Evolutionary conservation across 2,113 vertebrate genomes (phyloP), one percentile per base, ranked within the genome.

Genomic region (Otus sunia): DNA sequence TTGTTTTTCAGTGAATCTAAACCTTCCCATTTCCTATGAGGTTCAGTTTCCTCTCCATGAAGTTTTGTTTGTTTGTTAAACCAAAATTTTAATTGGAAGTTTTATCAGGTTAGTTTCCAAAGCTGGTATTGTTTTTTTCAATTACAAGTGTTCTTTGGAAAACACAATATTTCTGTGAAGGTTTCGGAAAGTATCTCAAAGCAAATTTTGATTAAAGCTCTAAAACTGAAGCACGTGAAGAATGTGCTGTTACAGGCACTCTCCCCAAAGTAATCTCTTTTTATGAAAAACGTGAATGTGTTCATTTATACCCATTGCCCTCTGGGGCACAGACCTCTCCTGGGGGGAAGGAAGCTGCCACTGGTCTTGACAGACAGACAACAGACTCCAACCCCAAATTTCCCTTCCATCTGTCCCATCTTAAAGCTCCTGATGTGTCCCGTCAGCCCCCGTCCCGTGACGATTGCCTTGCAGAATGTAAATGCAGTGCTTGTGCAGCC

Each of bases 161-260:
- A 94, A 75, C 27, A 23, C 74, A 71, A 23, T 75, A 78, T 96
- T 92, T 75, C 91, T 56, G 27, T 39, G 45, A 75, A 43, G 45
- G 63, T 60, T 95, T 84, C 37, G 73, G 89, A 63, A 94, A 89
- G 52, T 21, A 29, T 86, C 79, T 93, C 52, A 60, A 86, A 92
- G 76, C n/a, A 92, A 71, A 86, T 55, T 80, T 92, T 92, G 59
- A 86, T 96, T 90, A 96, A 95, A 90, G 64, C 34, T 53, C 13
- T 36, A 34, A 34, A 88, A 74, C 32, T 30, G 69, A 34, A 80
- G 26, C 32, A 36, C 5, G 59, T 68, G 67, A 41, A 10, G 82
- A 64, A 43, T 11, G 47, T 52, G 59, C 34, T 88, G 56, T 58
- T 83, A 25, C 3, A 6, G 88, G 41, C n/a, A n/a, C 32, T 7